Evolutionary conservation across 2,113 vertebrate genomes (phyloP).

Genomic region (Aptenodytes patagonicus): DNA sequence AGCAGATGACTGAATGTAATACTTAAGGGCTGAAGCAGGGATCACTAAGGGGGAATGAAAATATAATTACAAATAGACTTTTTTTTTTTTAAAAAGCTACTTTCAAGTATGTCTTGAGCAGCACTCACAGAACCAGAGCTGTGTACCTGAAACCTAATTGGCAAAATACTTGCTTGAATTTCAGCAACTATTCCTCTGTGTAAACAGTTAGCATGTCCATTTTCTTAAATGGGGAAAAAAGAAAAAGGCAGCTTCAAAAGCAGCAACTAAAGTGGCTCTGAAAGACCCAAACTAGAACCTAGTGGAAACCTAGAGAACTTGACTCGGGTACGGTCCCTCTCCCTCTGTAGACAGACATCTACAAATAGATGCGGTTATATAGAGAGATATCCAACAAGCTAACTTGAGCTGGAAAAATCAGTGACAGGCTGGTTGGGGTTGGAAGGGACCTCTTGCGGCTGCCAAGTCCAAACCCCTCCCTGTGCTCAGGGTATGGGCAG

Average conservation of each 20-base stretch:
- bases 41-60: neutral
- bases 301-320: neutral
- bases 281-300: neutral
- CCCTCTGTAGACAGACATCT: rapidly evolving
- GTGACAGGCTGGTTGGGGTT: no score
- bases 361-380: neutral
- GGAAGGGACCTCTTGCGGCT: no score
- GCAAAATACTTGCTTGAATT: neutral
- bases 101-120: neutral
- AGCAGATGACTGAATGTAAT: neutral
- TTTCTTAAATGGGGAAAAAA: neutral
- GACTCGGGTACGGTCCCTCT: no score
- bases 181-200: neutral
- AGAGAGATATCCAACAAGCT: no score
- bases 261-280: neutral
- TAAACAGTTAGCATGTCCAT: rapidly evolving
- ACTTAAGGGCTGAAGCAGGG: neutral
- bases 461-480: no score
- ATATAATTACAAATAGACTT: neutral
- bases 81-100: neutral
- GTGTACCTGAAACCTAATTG: neutral
- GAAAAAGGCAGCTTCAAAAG: neutral
- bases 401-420: neutral
- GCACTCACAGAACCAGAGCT: neutral
- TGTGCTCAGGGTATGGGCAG: neutral